Evolutionary conservation across 64 coral and sea anemone species (phyloP).

Genomic region (Dendrophyllia cribrosa): DNA sequence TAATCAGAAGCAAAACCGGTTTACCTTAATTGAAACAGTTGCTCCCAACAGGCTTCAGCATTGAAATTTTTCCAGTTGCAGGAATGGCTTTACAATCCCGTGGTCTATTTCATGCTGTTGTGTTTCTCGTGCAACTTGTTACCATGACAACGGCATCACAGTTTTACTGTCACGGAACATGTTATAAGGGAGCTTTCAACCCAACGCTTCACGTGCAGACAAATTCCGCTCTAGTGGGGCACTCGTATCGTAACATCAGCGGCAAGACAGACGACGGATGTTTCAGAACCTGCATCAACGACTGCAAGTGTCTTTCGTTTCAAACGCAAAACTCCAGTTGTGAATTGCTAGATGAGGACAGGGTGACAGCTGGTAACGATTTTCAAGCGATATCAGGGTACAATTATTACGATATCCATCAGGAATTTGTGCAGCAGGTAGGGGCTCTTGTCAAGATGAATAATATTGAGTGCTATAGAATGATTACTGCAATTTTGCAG

Average conservation of each 20-base stretch:
- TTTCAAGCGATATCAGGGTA: conserved; percentile 33
- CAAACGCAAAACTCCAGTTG: conserved; percentile 30
- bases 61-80: not conserved
- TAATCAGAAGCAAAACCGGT: too few species aligned
- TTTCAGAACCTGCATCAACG: conserved; percentile 51
- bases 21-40: too few species aligned
- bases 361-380: conserved; percentile 3
- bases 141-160: not conserved
- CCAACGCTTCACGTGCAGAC: conserved; percentile 1
- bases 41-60: too few species aligned
- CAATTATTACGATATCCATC: conserved; percentile 58
- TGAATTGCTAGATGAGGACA: conserved; percentile 57
- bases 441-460: too few species aligned
- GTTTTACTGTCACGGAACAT: not conserved
- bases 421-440: conserved; percentile 40
- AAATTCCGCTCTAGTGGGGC: not conserved
- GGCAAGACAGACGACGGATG: conserved; percentile 30
- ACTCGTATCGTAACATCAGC: conserved; percentile 9
- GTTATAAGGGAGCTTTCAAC: conserved; percentile 48
- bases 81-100: not conserved
- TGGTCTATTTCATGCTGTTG: not conserved
- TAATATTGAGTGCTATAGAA: too few species aligned
- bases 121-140: not conserved
- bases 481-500: too few species aligned
- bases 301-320: conserved; percentile 56